Percentiles rank a stretch among this genome's conserved stretches.
Evolutionary conservation across 2,113 vertebrate genomes (phyloP).

Genomic region (Oriolus oriolus): DNA sequence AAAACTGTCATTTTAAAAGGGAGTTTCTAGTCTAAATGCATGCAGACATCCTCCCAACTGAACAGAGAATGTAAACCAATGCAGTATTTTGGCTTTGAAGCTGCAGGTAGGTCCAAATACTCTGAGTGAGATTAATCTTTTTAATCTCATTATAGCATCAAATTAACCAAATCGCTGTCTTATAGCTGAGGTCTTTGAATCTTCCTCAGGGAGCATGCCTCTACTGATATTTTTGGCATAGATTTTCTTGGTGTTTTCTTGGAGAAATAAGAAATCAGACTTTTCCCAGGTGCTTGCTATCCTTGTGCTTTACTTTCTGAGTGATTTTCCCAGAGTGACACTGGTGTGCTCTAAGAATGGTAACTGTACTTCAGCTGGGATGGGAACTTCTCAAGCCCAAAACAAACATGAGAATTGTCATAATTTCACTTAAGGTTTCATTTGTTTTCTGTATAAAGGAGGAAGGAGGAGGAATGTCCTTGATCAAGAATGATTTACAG

Average conservation of each 20-base stretch:
- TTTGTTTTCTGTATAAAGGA: background rate
- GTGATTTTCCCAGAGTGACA: background rate
- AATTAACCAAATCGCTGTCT: background rate
- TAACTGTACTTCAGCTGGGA: background rate
- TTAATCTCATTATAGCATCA: background rate
- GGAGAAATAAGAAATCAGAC: background rate
- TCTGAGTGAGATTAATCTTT: background rate
- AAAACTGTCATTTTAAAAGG: background rate
- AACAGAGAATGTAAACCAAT: background rate
- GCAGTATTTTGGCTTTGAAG: background rate
- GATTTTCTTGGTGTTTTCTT: background rate
- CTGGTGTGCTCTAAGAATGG: background rate
- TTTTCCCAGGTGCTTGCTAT: background rate
- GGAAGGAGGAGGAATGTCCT: background rate
- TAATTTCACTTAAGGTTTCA: background rate
- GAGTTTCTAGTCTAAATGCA: background rate
- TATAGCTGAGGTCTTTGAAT: background rate
- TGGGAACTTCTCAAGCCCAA: background rate
- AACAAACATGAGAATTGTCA: background rate
- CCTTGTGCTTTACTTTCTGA: background rate
- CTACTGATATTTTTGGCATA: background rate
- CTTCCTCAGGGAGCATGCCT: background rate
- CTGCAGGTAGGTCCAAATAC: background rate
- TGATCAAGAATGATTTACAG: background rate
- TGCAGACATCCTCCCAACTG: background rate